Conservation (phyloP, 2,888 invertebrate genomes). For the Tenthredo notha region DNA sequence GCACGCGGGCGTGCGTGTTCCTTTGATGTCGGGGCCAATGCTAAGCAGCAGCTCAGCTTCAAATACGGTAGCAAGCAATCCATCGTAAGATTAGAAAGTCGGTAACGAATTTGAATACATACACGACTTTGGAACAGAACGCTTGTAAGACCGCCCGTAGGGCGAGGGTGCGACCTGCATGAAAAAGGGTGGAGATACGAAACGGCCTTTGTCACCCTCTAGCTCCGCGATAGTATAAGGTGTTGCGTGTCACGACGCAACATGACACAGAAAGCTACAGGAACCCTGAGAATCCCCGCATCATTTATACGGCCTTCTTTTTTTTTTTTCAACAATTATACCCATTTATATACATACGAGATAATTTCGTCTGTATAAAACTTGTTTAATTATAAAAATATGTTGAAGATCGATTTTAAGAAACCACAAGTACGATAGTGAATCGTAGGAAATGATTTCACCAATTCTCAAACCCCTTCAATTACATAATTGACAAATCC, state of each 20-base stretch:
- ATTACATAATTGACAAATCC: conserved; percentile 51
- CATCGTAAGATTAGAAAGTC: conserved; percentile 52
- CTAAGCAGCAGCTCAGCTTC: conserved; percentile 47
- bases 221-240: conserved; percentile 4
- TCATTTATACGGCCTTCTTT: neutral
- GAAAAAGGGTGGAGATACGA: conserved; percentile 38
- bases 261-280: conserved; percentile 4
- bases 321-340: neutral
- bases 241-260: conserved; percentile 31
- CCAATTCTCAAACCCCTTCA: conserved; percentile 41
- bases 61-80: conserved; percentile 51
- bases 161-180: conserved; percentile 15
- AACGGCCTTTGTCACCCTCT: conserved; percentile 27
- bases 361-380: neutral
- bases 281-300: conserved; percentile 15
- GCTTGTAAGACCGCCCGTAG: conserved; percentile 21
- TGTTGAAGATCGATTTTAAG: neutral
- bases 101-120: conserved; percentile 49
- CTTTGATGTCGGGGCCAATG: conserved; percentile 48
- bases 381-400: neutral
- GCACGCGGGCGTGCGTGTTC: conserved; percentile 44
- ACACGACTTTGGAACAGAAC: conserved; percentile 18
- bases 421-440: neutral
- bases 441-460: neutral
- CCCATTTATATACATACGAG: neutral